A percentile compares a stretch with the other conserved stretches of the same genome.
These are phyloP conservation scores for Tribolium castaneum DNA, from an alignment of 1,140 invertebrate genomes.

Conservation along the genomic window DNA sequence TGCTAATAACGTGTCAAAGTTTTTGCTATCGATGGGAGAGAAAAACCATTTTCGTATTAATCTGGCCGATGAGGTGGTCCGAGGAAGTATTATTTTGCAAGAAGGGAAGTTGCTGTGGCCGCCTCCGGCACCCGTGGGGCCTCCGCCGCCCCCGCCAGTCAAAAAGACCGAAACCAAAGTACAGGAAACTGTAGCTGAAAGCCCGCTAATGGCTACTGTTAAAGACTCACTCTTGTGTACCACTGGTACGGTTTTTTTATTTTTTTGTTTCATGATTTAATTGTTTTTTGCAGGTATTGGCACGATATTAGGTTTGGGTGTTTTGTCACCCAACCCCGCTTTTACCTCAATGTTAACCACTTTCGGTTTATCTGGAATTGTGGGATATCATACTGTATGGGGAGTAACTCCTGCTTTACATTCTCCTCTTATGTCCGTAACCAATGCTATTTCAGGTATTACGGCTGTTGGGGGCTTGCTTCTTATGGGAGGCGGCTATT, in stretches of 20 bases:
- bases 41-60: slow-evolving; percentile 85
- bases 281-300: slow-evolving; percentile 69
- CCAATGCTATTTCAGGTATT: slow-evolving; percentile 92
- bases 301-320: slow-evolving; percentile 77
- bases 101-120: slow-evolving; percentile 86
- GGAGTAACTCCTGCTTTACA: slow-evolving; percentile 90
- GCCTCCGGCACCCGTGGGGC: slow-evolving; percentile 72
- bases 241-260: slow-evolving; percentile 66
- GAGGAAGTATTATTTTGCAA: slow-evolving; percentile 82
- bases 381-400: slow-evolving; percentile 93
- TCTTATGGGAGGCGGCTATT: slow-evolving; percentile 82
- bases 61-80: slow-evolving; percentile 86
- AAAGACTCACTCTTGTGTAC: slow-evolving; percentile 80
- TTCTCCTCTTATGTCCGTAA: slow-evolving; percentile 93
- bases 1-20: slow-evolving; percentile 91
- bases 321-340: slow-evolving; percentile 81
- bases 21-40: slow-evolving; percentile 82
- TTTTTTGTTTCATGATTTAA: neutral
- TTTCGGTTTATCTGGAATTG: slow-evolving; percentile 84
- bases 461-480: slow-evolving; percentile 90
- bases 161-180: slow-evolving; percentile 60
- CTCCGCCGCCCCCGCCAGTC: slow-evolving; percentile 64
- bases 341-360: slow-evolving; percentile 91
- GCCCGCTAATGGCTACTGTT: slow-evolving; percentile 68
- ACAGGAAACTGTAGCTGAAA: slow-evolving; percentile 64